Base-by-base conservation (phyloP, 1,140 invertebrate genomes). In the Lucilia sericata region DNA sequence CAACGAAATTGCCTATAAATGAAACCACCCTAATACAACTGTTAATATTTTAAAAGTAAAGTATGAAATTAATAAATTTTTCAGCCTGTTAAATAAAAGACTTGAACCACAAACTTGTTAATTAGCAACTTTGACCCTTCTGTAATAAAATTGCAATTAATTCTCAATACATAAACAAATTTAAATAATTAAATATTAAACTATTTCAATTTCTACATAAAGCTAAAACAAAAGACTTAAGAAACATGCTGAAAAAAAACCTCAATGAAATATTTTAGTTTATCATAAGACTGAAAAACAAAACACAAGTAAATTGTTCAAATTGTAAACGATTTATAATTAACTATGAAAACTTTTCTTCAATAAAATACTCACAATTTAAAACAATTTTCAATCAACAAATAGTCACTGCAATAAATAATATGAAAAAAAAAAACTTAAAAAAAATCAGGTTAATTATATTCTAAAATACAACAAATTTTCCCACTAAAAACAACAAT, bases 381-480 rank as follows among this genome's bases (percentile, higher is more conserved):
- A 42, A 42, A 8, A 42, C 7, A 8, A 42, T 42, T 42, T 42
- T 8, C 42, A 42, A 42, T 42, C 10, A 30, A 42, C n/a, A 60
- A 60, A n/a, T 7, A 60, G 14, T 2, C 55, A 60, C n/a, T n/a
- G 14, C n/a, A 60, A 60, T 17, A 60, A 60, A 60, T 60, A 60
- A 60, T 17, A 60, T n/a, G n/a, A n/a, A n/a, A n/a, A 60, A 60
- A 60, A 60, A 2, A 14, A 17, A 17, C 13, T 7, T 7, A 60
- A 17, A 7, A 55, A 55, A 60, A 60, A 60, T 60, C 55, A 60
- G 55, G 55, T 60, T 60, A 60, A 60, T 60, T 60, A 60, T 60
- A 60, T 60, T 60, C 55, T 60, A 60, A 60, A 60, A n/a, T n/a
- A 60, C 55, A 60, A n/a, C 42, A 42, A 60, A n/a, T 60, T 60